Conservation (phyloP, 2,113 vertebrate species). For the Tinamus guttatus region DNA sequence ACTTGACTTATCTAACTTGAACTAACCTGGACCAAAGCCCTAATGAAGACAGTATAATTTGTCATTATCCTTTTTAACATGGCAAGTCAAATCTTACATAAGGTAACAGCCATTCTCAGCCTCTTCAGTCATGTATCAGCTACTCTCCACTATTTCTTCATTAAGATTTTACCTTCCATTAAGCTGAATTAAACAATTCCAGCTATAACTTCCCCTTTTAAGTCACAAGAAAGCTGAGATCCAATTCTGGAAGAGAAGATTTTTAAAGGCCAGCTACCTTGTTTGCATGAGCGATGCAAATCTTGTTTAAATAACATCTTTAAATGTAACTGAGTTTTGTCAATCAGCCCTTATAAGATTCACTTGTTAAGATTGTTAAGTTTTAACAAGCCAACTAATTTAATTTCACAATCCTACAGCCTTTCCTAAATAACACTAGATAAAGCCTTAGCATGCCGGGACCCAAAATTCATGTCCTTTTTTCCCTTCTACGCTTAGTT, state of each 20-base stretch:
- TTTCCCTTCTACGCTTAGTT: neutral
- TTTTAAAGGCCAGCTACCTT: neutral
- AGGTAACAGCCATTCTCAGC: neutral
- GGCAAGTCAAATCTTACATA: neutral
- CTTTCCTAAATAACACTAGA: neutral
- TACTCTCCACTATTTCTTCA: neutral
- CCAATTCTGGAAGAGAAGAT: neutral
- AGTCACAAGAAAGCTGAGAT: neutral
- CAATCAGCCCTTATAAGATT: neutral
- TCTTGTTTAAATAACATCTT: neutral
- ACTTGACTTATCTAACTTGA: neutral
- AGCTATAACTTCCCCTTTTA: neutral
- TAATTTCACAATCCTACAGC: neutral
- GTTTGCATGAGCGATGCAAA: neutral
- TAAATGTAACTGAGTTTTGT: neutral
- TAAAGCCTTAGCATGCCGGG: neutral
- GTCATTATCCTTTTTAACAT: neutral
- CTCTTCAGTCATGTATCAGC: neutral
- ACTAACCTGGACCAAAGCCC: neutral
- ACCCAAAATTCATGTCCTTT: neutral
- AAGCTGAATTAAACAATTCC: neutral
- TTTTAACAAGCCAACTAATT: neutral
- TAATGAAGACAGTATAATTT: neutral
- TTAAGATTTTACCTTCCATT: neutral
- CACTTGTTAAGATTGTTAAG: fast-evolving